Conservation (phyloP, 2,888 invertebrate genomes). For the Orchesellides sinensis region DNA sequence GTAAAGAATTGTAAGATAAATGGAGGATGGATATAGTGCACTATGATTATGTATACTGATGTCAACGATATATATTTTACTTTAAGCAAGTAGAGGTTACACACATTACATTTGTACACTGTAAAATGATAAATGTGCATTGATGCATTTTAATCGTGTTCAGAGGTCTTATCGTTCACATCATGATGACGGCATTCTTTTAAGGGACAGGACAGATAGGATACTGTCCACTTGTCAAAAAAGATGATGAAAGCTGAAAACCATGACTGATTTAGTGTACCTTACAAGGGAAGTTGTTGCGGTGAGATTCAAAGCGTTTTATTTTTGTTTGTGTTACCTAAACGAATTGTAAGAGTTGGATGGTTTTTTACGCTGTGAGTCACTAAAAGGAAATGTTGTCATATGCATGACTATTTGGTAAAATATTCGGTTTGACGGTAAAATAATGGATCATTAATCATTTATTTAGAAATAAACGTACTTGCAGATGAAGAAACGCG, state of each 20-base stretch:
- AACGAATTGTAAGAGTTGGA: constrained; percentile 25
- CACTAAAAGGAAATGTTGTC: constrained; percentile 30
- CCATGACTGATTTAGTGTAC: constrained; percentile 52
- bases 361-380: constrained; percentile 11
- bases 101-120: too few relatives aligned
- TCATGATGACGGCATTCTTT: constrained; percentile 31
- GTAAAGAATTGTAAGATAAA: constrained; percentile 48
- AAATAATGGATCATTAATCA: too few relatives aligned
- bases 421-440: too few relatives aligned
- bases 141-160: constrained; percentile 44
- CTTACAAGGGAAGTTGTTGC: constrained; percentile 44
- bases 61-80: too few relatives aligned
- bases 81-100: too few relatives aligned
- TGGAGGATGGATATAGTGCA: constrained; percentile 14
- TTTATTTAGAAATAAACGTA: too few relatives aligned
- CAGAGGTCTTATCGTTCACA: background rate
- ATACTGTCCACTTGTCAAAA: constrained; percentile 49
- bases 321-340: constrained; percentile 36
- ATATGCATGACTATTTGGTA: background rate
- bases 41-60: constrained; percentile 1
- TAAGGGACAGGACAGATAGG: constrained; percentile 33
- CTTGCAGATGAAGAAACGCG: too few relatives aligned
- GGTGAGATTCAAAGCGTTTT: constrained; percentile 48
- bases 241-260: constrained; percentile 55
- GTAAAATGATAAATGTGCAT: constrained; percentile 49